Evolutionary conservation across 2,113 vertebrate genomes (phyloP).

Genomic region (Pollimyrus isidori): DNA sequence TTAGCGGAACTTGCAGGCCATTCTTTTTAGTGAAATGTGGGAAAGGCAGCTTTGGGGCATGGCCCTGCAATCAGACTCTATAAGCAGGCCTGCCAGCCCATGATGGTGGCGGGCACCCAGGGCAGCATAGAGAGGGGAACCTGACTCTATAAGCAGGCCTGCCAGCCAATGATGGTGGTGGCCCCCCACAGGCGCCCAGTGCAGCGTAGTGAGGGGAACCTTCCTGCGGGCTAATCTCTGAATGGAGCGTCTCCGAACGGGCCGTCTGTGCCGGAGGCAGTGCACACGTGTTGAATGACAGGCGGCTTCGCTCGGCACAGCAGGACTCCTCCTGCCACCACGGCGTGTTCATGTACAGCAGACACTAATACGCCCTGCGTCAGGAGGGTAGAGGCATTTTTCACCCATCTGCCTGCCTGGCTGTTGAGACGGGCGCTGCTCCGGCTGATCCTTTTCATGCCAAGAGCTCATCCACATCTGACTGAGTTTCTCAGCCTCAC

Average conservation of each 20-base stretch:
- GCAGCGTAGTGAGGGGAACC: not conserved
- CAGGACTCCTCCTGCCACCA: not conserved
- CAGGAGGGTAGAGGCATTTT: not conserved
- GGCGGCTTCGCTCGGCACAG: not conserved
- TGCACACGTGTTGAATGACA: not conserved
- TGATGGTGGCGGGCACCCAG: not conserved
- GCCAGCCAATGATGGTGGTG: too few relatives aligned
- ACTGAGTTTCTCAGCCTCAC: not conserved
- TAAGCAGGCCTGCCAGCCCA: not conserved
- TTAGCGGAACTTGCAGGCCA: too few relatives aligned
- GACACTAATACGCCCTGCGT: not conserved
- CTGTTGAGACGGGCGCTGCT: not conserved
- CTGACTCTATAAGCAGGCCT: too few relatives aligned
- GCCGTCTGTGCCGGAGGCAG: not conserved
- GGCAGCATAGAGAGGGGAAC: not conserved
- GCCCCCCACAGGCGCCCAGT: not conserved
- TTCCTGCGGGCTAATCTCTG: not conserved
- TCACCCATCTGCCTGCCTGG: not conserved
- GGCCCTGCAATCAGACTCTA: not conserved
- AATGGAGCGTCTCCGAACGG: not conserved
- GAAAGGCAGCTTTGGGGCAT: too few relatives aligned
- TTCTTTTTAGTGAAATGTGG: not conserved
- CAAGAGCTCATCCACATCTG: not conserved
- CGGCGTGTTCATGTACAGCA: not conserved
- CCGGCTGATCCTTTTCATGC: not conserved